These are phyloP conservation scores for Lipotes vexillifer DNA, from an alignment of 2,113 vertebrate species.

Conservation along the genomic window DNA sequence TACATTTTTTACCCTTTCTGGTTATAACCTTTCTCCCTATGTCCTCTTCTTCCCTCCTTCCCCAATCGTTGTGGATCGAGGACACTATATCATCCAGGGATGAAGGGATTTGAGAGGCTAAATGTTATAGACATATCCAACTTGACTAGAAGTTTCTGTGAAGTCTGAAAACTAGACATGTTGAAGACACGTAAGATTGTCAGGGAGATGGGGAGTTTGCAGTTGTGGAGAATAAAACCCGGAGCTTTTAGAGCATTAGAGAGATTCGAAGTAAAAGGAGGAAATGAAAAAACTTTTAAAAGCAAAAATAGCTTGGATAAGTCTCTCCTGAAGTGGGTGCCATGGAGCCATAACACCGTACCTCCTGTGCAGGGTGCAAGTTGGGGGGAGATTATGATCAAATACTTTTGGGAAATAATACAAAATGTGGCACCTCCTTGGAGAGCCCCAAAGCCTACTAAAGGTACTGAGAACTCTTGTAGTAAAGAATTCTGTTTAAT, in stretches of 20 bases:
- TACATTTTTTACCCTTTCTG: conserved; percentile 6
- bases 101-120: not conserved
- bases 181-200: not conserved
- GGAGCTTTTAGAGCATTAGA: not conserved
- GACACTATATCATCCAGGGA: not conserved
- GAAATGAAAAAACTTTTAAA: not conserved
- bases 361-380: too few relatives aligned
- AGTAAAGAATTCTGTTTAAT: not conserved
- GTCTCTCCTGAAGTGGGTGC: not conserved
- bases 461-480: not conserved
- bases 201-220: not conserved
- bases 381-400: not conserved
- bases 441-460: not conserved
- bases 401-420: not conserved
- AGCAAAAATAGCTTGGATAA: not conserved
- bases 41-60: not conserved
- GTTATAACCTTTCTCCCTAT: not conserved
- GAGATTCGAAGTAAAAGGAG: not conserved
- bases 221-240: not conserved
- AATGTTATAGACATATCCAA: not conserved
- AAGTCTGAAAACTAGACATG: not conserved
- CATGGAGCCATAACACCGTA: not conserved
- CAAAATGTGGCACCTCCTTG: not conserved
- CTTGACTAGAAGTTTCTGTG: not conserved
- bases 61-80: not conserved